These are phyloP conservation scores for Lamprotornis superbus DNA, from an alignment of 2,113 vertebrate genomes.

Conservation along the genomic window DNA sequence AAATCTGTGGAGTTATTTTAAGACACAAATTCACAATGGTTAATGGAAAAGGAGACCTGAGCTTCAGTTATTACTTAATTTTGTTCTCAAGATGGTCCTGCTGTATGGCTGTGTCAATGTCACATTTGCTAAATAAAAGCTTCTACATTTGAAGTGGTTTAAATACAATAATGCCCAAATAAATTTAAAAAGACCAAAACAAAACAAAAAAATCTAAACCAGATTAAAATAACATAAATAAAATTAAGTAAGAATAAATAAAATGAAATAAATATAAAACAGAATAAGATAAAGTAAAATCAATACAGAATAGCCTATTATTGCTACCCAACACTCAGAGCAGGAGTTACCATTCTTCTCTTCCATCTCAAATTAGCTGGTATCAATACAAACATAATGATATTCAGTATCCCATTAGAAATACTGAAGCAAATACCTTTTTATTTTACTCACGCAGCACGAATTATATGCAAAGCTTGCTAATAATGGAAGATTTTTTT, in stretches of 20 bases:
- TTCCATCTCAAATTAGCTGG: neutral
- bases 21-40: neutral
- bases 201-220: neutral
- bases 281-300: neutral
- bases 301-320: neutral
- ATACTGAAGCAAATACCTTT: neutral
- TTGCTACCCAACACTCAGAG: neutral
- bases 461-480: neutral
- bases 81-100: neutral
- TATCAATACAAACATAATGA: neutral
- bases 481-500: conserved; percentile 37
- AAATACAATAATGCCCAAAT: neutral
- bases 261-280: neutral
- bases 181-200: rapidly evolving
- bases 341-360: neutral
- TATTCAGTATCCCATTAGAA: neutral
- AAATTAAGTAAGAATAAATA: neutral
- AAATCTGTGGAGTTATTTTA: neutral
- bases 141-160: neutral
- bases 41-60: neutral
- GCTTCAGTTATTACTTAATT: neutral
- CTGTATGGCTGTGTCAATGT: neutral
- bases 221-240: neutral
- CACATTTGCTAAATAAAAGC: neutral
- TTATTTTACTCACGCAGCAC: neutral